Base-by-base conservation (phyloP, 2,113 vertebrate species). In the Hemicordylus capensis region DNA sequence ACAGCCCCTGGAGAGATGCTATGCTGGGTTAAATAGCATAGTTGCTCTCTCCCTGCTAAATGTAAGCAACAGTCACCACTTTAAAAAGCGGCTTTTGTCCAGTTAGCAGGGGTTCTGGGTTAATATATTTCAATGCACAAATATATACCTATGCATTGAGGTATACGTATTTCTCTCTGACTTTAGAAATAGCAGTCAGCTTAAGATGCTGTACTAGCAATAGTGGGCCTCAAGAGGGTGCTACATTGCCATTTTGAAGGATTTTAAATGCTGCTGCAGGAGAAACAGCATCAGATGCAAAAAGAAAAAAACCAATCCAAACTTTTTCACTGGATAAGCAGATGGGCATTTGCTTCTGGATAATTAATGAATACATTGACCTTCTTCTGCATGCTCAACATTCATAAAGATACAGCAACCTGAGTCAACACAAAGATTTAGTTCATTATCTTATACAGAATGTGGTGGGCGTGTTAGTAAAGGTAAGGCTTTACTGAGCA, bases 191-290 rank as follows among this genome's bases (percentile, higher is more conserved):
- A 80, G 82, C 83, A 42, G 0, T 20, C 19, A 46, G 0, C 11
- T 48, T 51, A 90, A 80, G 17, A 14, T 77, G 3, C 0, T 89
- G 95, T 83, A 93, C 44, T 92, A 59, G 86, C 66, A 9, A 1
- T 4, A 42, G n/a, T 0, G 3, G 70, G 83, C 93, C 96, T 95
- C 93, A 93, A 56, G 95, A 93, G 95, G 95, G 96, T 28, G 88
- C 84, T 93, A 89, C 56, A 80, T 79, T 82, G 90, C 83, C 92
- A 85, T 0, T 11, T 31, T 86, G 85, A 86, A 81, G 76, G 80
- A 69, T 64, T 81, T 2, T 24, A 76, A 34, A 10, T 1, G 1
- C 4, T 2, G 20, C 8, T 22, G 9, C 4, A 54, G 12, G 6
- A 51, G 48, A 6, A 54, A 17, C 6, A 15, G 51, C 51, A 19